Base-by-base conservation (phyloP, 2,113 vertebrate genomes). In the Montifringilla adamsi region DNA sequence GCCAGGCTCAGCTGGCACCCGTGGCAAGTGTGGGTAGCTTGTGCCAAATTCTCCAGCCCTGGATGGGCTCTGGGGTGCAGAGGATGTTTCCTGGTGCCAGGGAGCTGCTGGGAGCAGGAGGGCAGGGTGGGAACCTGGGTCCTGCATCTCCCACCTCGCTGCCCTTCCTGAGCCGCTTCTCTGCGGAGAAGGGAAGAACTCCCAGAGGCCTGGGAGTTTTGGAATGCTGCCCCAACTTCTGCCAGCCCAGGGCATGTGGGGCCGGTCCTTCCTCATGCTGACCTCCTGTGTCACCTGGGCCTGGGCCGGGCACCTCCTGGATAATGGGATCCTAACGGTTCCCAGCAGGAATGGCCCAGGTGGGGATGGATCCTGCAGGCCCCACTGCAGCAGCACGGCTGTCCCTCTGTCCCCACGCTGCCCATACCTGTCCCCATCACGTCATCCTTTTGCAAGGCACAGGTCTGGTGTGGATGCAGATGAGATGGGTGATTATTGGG, bases 241-340 rank as follows among this genome's bases (percentile, higher is more conserved):
- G 50, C 15, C 81, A 41, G 79, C 6, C 53, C 4, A 78, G 66
- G 73, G 70, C 82, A 59, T 2, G 13, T 26, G 70, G 56, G 82
- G 92, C 93, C 0, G 1, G 59, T 89, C 85, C 91, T 86, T 86
- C 90, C 79, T 90, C 76, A 5, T 80, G 88, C 85, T 92, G 95
- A 80, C 95, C 95, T 96, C 88, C 21, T 93, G 95, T 81, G 88
- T 93, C 89, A 95, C 79, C 8, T 0, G 56, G 73, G 50, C 77
- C 62, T 4, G 70, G 76, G 44, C 86, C 0, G 4, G 90, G 82
- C 88, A 85, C 23, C 56, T 24, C 33, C 58, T 1, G 5, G 60
- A 13, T 93, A 72, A 96, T 89, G 90, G 90, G 56, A 94, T 91
- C 47, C 56, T 96, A 96, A 96, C 84, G 90, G 96, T 89, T 75